These are phyloP conservation scores for Argopecten irradians DNA, from an alignment of 1,140 invertebrate species.

Conservation along the genomic window DNA sequence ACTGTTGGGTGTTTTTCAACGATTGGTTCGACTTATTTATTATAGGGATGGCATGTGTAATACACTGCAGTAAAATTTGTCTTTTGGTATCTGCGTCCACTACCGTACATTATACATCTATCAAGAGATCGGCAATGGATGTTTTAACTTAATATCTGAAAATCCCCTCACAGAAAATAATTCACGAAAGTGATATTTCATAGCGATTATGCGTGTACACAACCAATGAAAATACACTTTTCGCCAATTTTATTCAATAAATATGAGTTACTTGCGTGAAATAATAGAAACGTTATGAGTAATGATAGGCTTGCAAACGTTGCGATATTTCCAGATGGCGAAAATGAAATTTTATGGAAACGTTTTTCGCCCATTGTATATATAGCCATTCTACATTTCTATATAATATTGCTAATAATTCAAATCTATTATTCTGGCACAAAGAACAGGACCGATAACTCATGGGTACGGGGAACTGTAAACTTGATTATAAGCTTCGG, in stretches of 20 bases:
- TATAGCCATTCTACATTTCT: background rate
- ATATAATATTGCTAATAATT: background rate
- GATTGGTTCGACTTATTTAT: no score
- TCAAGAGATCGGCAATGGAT: background rate
- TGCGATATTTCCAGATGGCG: background rate
- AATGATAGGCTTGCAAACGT: background rate
- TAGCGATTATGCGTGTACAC: background rate
- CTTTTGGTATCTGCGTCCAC: background rate
- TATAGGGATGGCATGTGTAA: no score
- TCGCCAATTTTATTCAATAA: background rate
- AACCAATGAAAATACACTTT: background rate
- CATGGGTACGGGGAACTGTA: background rate
- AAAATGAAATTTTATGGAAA: conserved; percentile 2
- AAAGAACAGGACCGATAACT: background rate
- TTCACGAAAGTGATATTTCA: background rate
- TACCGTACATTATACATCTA: conserved; percentile 23
- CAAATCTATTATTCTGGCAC: background rate
- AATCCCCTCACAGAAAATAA: background rate
- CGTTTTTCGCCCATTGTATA: background rate
- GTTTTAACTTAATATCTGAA: conserved; percentile 10
- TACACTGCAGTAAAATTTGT: background rate
- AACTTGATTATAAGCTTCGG: background rate
- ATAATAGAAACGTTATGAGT: background rate
- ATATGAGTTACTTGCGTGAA: background rate
- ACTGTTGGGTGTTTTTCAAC: no score